Percentiles rank a stretch among this genome's conserved stretches.
Conservation (phyloP, 2,113 vertebrate species). For the Anhinga rufa region DNA sequence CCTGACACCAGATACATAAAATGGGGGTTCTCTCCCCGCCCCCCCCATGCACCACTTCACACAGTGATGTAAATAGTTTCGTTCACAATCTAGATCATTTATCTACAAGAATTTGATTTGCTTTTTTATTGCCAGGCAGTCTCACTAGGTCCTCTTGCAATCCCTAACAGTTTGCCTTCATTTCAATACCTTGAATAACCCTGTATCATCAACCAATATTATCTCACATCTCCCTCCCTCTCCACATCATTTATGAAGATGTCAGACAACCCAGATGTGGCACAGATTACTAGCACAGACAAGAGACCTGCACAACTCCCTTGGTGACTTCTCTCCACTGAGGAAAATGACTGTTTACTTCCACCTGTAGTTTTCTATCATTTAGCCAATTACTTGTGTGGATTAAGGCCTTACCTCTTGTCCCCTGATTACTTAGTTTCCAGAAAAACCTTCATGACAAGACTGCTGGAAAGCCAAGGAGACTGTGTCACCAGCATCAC, state of each 20-base stretch:
- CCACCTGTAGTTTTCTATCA: not conserved
- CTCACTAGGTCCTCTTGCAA: not conserved
- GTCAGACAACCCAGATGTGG: not conserved
- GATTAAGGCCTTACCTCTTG: not conserved
- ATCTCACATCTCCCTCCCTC: not conserved
- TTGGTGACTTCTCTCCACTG: not conserved
- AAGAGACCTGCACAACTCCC: not conserved
- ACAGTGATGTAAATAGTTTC: not conserved
- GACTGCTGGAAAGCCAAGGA: not conserved
- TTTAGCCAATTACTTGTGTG: not conserved
- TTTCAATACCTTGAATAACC: not conserved
- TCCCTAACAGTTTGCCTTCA: not conserved
- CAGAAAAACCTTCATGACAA: not conserved
- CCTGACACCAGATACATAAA: not conserved
- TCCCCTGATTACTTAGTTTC: not conserved
- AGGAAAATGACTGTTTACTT: not conserved
- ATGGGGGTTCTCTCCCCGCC: fast-evolving
- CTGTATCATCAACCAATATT: not conserved
- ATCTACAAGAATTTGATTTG: not conserved
- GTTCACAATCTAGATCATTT: not conserved
- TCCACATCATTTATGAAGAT: not conserved
- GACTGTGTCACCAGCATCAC: not conserved
- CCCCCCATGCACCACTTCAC: fast-evolving
- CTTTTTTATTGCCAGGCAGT: not conserved
- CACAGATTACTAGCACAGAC: not conserved